phyloP scores from a whole-genome alignment of 2,888 invertebrate genomes.

The Acronicta leporina region DNA sequence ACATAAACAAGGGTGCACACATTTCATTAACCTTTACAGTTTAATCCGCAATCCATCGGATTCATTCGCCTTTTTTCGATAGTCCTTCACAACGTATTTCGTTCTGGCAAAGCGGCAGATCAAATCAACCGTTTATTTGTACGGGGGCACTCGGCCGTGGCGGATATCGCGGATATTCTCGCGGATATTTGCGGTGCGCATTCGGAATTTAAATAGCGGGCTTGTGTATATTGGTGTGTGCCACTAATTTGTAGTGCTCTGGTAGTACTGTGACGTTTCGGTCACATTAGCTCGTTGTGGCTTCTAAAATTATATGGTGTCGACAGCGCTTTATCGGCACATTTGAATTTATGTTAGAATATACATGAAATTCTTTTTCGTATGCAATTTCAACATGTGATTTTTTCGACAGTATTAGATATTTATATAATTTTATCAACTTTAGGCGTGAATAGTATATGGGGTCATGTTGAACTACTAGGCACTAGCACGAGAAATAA shows the following conservation, averaged over 20 bases:
- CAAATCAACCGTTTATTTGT: conserved; percentile 82
- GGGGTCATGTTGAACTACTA: too few relatives aligned
- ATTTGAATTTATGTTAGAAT: neutral
- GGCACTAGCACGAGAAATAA: too few relatives aligned
- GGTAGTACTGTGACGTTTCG: conserved; percentile 43
- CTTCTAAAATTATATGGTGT: conserved; percentile 32
- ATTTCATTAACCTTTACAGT: conserved; percentile 70
- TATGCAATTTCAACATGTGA: neutral
- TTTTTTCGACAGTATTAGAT: too few relatives aligned
- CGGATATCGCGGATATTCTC: conserved; percentile 61
- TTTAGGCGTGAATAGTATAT: too few relatives aligned
- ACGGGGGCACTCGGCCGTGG: conserved; percentile 67
- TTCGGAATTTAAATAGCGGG: conserved; percentile 58
- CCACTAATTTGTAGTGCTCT: conserved; percentile 54
- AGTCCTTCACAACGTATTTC: conserved; percentile 57
- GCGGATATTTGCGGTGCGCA: conserved; percentile 60
- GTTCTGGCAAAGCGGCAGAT: conserved; percentile 67
- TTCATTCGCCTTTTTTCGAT: conserved; percentile 65
- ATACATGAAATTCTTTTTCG: neutral
- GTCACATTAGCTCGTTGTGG: conserved; percentile 34
- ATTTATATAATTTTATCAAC: too few relatives aligned
- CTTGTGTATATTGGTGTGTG: conserved; percentile 48
- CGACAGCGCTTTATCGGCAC: conserved; percentile 10
- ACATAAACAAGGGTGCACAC: conserved; percentile 53
- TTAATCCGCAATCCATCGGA: conserved; percentile 61